These are phyloP conservation scores for Drosophila fulvimacula DNA, from an alignment of 2,888 invertebrate genomes.

Conservation along the genomic window DNA sequence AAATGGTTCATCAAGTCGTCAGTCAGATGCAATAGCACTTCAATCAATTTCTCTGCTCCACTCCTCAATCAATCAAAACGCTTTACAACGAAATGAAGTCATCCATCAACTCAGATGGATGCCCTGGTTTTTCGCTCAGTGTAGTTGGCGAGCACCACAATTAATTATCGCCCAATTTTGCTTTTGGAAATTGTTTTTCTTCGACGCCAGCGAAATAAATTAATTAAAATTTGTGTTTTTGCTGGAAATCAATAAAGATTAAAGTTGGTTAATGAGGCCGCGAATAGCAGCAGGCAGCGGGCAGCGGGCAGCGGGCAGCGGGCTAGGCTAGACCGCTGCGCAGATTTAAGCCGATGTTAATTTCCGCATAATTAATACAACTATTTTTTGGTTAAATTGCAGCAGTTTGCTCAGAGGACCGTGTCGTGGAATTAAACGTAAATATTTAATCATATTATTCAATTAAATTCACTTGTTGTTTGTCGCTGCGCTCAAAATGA, in stretches of 20 bases:
- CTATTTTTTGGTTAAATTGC: constrained; percentile 28
- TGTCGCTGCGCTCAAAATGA: neutral
- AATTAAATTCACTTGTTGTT: constrained; percentile 33
- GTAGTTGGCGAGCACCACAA: constrained; percentile 4
- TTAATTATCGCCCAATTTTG: constrained; percentile 17
- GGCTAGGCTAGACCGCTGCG: neutral
- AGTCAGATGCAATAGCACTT: neutral
- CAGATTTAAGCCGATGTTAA: constrained; percentile 30
- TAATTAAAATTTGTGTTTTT: constrained; percentile 38
- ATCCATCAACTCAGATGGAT: neutral
- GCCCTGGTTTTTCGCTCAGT: neutral
- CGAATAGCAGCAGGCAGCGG: constrained; percentile 5
- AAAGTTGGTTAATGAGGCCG: constrained; percentile 48
- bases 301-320: neutral
- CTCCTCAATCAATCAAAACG: neutral
- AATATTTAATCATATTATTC: constrained; percentile 42
- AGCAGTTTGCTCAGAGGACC: constrained; percentile 2
- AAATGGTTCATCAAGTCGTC: neutral
- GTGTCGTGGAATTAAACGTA: constrained; percentile 27
- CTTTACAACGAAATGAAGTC: neutral
- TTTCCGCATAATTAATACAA: constrained; percentile 45
- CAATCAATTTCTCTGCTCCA: neutral
- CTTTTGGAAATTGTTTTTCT: constrained; percentile 10
- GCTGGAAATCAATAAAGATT: constrained; percentile 61
- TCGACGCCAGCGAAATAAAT: constrained; percentile 14